Evolutionary conservation across 2,888 invertebrate species (phyloP), one percentile per base, ranked within the genome.

Genomic region (Cataglyphis rosenhaueri): DNA sequence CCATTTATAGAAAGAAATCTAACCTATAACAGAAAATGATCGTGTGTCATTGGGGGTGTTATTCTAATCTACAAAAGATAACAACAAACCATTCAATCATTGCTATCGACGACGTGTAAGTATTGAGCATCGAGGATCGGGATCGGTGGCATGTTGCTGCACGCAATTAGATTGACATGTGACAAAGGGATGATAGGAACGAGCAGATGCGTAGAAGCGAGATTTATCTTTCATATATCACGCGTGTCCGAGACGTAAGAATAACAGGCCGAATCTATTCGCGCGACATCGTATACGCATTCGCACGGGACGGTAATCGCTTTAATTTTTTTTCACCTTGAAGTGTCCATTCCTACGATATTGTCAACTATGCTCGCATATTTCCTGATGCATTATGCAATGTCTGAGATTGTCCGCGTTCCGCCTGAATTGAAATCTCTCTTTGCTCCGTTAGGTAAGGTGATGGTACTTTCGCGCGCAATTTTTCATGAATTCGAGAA

Each of bases 21-120:
- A 87, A 84, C 83, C 82, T 89, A 86, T 86, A 86, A 78, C 86
- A 82, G 86, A 92, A 92, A 91, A 92, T 92, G 92, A 91, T 90
- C 85, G 91, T 88, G 87, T 87, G 89, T 92, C 88, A 86, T 88
- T 88, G 91, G 89, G 90, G 90, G 91, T 92, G 89, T 92, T 90
- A 85, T 90, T 88, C 87, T 86, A 86, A 86, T 83, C 83, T 85
- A 86, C 79, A 86, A 88, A 86, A 82, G 83, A 87, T 84, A 87
- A 90, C 86, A 89, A 89, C 87, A 90, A 88, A 73, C 10, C 8
- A 32, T 65, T 59, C 35, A 35, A 44, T 32, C 44, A 59, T 59
- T 78, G 66, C 48, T 59, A 32, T 62, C 25, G 79, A 32, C 35
- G 73, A 78, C 59, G 78, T 52, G 66, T 79, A 70, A 70, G 70